A percentile compares a stretch with the other conserved stretches of the same genome.
Evolutionary conservation across 2,888 invertebrate species (phyloP).

Genomic region (Scaptomyza flava): DNA sequence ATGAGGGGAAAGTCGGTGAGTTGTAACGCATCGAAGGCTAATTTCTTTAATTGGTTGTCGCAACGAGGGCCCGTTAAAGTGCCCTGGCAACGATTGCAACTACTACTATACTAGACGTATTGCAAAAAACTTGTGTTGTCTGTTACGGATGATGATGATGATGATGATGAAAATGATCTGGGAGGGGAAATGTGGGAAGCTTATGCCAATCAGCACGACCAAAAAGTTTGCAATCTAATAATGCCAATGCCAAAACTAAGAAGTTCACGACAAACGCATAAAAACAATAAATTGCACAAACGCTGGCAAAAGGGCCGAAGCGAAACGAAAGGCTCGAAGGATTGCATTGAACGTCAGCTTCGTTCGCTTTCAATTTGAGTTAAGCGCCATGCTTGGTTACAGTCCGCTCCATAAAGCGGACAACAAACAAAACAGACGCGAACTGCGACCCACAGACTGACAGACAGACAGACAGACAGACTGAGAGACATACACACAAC

Average conservation of each 20-base stretch:
- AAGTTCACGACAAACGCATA: slow-evolving; percentile 79
- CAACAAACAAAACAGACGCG: slow-evolving; percentile 24
- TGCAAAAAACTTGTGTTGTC: slow-evolving; percentile 3
- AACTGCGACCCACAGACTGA: not conserved
- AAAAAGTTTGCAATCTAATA: slow-evolving; percentile 79
- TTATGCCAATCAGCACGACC: slow-evolving; percentile 64
- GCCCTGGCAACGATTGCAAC: slow-evolving; percentile 42
- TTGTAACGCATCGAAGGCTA: slow-evolving; percentile 59
- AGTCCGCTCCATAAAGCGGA: slow-evolving; percentile 34
- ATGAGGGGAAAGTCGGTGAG: not conserved
- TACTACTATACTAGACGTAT: not conserved
- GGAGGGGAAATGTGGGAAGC: not conserved
- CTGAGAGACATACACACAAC: slow-evolving; percentile 1
- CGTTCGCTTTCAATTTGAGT: slow-evolving; percentile 71
- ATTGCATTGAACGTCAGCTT: slow-evolving; percentile 53
- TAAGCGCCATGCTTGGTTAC: slow-evolving; percentile 64
- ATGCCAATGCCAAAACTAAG: slow-evolving; percentile 72
- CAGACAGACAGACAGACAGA: not conserved
- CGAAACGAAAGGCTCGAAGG: slow-evolving; percentile 11
- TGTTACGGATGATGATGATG: not conserved
- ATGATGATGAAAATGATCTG: not conserved
- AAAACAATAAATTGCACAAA: slow-evolving; percentile 80
- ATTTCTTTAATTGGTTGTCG: slow-evolving; percentile 77
- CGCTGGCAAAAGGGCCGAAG: slow-evolving; percentile 15
- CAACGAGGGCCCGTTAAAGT: slow-evolving; percentile 48